A percentile compares a stretch with the other conserved stretches of the same genome.
Evolutionary conservation across 2,113 vertebrate genomes (phyloP).

Genomic region (Aegypius monachus): DNA sequence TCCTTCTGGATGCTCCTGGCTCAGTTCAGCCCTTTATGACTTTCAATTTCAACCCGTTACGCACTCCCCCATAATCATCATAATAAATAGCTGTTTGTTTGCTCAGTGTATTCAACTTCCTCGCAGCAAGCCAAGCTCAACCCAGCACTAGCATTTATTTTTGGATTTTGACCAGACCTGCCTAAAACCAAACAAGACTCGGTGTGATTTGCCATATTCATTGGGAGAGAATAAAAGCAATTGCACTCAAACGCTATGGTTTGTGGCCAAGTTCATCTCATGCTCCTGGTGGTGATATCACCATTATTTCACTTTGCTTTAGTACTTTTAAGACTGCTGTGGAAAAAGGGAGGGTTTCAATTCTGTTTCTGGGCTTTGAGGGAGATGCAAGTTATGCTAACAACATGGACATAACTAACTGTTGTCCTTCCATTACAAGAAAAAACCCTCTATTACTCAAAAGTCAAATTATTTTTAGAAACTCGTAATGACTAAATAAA

Average conservation of each 20-base stretch:
- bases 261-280: conserved; percentile 41
- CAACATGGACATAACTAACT: neutral
- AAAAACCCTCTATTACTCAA: neutral
- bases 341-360: neutral
- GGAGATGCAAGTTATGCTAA: neutral
- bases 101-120: conserved; percentile 27
- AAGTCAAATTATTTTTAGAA: conserved; percentile 19
- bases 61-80: neutral
- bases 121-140: conserved; percentile 11
- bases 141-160: conserved; percentile 5
- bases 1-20: conserved; percentile 7
- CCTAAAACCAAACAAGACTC: neutral
- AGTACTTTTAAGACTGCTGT: neutral
- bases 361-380: neutral
- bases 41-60: conserved; percentile 16
- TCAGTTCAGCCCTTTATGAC: conserved; percentile 32
- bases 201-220: neutral
- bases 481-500: neutral
- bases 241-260: neutral
- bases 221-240: conserved; percentile 28
- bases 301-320: neutral
- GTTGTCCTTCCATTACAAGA: neutral
- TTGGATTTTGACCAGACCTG: conserved; percentile 25
- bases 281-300: conserved; percentile 32
- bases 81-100: conserved; percentile 41